Evolutionary conservation across 2,888 invertebrate genomes (phyloP), one percentile per base, ranked within the genome.

Genomic region (Cephus runcator): DNA sequence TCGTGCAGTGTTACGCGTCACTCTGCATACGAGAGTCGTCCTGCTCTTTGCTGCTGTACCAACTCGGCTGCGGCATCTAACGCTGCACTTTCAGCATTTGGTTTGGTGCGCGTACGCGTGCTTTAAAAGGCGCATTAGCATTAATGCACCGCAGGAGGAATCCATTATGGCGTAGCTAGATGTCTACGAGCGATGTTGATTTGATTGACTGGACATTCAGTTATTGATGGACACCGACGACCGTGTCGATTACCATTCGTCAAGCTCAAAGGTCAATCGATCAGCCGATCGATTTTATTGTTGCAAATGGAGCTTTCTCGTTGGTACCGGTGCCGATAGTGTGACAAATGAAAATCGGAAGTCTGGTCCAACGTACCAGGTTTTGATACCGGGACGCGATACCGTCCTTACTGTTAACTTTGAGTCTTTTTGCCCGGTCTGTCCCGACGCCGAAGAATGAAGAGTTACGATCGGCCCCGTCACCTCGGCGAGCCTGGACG

Each of bases 401-500:
- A 56, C 9, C 23, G 56, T 56, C 23, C 9, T 23, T 23, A 56
- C 9, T 9, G 9, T 23, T 56, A 56, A 23, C 56, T 23, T 56
- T 9, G 9, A 56, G 56, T 56, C 56, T 23, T 56, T 56, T 56
- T 56, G 23, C 56, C 56, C 56, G 23, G 56, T 56, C 23, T 6
- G 56, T 56, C 56, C 23, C 23, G 6, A 56, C 9, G 23, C 56
- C 56, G 56, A 56, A 56, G 23, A 56, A 56, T 81, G 77, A 81
- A 80, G 78, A 81, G 74, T 75, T 80, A 80, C 80, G 77, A 75
- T 34, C 30, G 12, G 56, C 56, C 56, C 56, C 56, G 56, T 56
- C 56, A 56, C 56, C 56, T 56, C 56, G 56, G 56, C 56, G 56
- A 56, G 23, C 23, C 56, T 56, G 56, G 56, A 56, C 56, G 56